Conservation (phyloP, 2,797 vertebrate genomes). For the Cyprinella venusta region DNA sequence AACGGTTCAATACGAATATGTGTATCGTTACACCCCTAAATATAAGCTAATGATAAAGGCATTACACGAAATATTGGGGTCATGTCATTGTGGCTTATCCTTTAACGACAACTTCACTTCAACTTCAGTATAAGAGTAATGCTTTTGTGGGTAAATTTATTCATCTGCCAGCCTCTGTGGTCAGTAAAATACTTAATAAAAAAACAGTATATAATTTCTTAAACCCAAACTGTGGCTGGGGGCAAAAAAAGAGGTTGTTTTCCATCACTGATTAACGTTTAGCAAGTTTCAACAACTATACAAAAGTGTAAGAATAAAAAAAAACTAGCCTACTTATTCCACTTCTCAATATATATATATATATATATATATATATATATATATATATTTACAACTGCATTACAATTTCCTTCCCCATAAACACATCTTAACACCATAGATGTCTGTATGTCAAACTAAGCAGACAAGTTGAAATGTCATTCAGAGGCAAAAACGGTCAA, state of each 20-base stretch:
- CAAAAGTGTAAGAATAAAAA: not conserved
- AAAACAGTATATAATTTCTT: not conserved
- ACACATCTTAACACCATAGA: not conserved
- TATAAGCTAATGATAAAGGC: not conserved
- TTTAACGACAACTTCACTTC: not conserved
- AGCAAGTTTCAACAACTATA: not conserved
- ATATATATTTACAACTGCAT: not conserved
- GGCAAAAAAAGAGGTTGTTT: not conserved
- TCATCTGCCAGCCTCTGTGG: not conserved
- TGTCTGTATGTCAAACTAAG: not conserved
- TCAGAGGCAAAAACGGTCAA: not conserved
- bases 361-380: not conserved
- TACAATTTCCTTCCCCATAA: not conserved
- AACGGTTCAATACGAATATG: too few species aligned
- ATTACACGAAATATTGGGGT: not conserved
- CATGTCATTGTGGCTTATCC: too few species aligned
- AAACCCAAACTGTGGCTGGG: not conserved
- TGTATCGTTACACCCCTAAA: not conserved
- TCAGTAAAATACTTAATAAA: not conserved
- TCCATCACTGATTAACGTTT: not conserved
- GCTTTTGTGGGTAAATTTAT: not conserved
- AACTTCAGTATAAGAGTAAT: not conserved
- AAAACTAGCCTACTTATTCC: not conserved
- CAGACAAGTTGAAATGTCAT: not conserved
- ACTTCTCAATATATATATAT: too few species aligned